phyloP scores from a whole-genome alignment of 2,113 vertebrate genomes.

The Carassius carassius region DNA sequence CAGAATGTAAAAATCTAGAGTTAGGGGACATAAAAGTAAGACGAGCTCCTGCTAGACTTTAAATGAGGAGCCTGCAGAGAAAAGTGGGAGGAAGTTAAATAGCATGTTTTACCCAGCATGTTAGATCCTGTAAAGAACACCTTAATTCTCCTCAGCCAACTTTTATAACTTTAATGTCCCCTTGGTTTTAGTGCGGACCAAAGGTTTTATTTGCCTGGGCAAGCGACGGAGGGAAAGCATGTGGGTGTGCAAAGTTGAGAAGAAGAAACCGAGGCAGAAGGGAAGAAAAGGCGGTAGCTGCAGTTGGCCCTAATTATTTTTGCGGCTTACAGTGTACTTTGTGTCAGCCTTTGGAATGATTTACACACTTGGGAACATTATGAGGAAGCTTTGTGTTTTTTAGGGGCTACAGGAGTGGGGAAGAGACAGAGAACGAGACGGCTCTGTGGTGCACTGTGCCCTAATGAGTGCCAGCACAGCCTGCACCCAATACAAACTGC shows the following conservation, averaged over 20 bases:
- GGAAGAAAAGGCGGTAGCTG: conserved; percentile 21
- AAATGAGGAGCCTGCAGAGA: conserved; percentile 17
- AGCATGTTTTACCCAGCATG: conserved; percentile 34
- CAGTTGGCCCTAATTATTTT: conserved; percentile 51
- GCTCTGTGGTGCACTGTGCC: background rate
- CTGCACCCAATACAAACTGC: conserved; percentile 34
- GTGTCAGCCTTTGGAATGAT: conserved; percentile 50
- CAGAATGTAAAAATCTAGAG: background rate
- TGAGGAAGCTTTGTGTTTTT: conserved; percentile 42
- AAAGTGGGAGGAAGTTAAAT: conserved; percentile 32
- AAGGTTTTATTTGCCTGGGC: conserved; percentile 14
- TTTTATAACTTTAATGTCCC: conserved; percentile 30
- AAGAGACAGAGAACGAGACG: background rate
- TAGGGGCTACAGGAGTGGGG: conserved; percentile 10
- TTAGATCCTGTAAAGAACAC: conserved; percentile 13
- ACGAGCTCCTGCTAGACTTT: background rate
- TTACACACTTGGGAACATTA: conserved; percentile 56
- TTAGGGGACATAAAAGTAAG: conserved; percentile 13
- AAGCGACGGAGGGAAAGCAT: background rate
- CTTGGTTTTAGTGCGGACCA: background rate
- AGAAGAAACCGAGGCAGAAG: conserved; percentile 12
- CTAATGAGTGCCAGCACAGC: conserved; percentile 34
- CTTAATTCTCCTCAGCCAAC: background rate
- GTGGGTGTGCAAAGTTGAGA: background rate
- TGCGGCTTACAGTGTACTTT: conserved; percentile 55